These are phyloP conservation scores for Lycocorax pyrrhopterus DNA, from an alignment of 2,113 vertebrate species.

Conservation along the genomic window DNA sequence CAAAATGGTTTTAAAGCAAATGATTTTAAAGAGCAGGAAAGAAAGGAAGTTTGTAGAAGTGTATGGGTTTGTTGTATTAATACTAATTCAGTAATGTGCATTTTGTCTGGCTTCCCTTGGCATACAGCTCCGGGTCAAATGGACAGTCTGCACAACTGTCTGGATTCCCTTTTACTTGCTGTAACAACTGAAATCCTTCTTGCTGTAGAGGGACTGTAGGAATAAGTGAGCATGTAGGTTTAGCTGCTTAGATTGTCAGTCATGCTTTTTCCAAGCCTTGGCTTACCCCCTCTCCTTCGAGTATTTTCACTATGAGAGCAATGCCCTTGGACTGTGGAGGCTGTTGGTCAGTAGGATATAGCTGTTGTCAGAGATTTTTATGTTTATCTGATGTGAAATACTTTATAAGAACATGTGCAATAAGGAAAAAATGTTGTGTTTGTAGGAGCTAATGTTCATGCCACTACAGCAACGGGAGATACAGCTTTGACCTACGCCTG, in stretches of 20 bases:
- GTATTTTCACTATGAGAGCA: neutral
- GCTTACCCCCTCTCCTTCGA: neutral
- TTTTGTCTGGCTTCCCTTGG: neutral
- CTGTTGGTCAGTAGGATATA: neutral
- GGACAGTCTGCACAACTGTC: neutral
- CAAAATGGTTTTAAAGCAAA: neutral
- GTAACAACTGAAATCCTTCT: neutral
- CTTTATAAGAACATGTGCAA: neutral
- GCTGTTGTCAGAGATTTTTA: neutral
- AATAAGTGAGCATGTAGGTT: neutral
- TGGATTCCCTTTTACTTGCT: neutral
- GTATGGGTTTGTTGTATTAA: neutral
- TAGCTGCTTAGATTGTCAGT: neutral
- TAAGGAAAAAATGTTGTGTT: neutral
- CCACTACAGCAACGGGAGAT: constrained; percentile 97
- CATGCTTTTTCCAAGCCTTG: neutral
- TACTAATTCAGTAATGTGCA: neutral
- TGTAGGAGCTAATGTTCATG: constrained; percentile 93
- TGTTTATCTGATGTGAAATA: neutral
- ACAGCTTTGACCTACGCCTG: constrained; percentile 96
- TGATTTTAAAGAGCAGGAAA: neutral
- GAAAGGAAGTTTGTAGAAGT: neutral
- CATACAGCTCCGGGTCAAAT: neutral
- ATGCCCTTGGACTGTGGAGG: neutral
- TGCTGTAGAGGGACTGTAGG: neutral